Conservation (phyloP, 2,113 vertebrate genomes). For the Shinisaurus crocodilurus region DNA sequence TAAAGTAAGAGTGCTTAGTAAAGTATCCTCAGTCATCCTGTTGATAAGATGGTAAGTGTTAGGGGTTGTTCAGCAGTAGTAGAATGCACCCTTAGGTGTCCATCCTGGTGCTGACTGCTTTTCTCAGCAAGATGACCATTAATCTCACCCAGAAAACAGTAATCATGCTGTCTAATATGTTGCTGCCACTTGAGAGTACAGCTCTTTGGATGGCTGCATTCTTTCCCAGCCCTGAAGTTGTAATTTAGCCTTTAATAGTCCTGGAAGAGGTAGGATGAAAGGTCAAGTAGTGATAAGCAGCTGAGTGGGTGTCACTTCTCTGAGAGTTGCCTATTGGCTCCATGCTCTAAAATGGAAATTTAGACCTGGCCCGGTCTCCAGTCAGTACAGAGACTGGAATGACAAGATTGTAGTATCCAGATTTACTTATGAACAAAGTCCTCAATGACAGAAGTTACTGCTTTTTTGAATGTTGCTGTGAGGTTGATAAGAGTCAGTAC, state of each 20-base stretch:
- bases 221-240: not conserved
- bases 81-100: too few relatives aligned
- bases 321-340: not conserved
- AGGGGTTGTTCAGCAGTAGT: not conserved
- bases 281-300: slow-evolving; percentile 16
- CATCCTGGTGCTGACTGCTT: not conserved
- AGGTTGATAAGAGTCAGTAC: not conserved
- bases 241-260: not conserved
- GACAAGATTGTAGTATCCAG: not conserved
- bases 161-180: not conserved
- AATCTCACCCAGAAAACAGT: not conserved
- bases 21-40: not conserved
- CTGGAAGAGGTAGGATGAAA: not conserved
- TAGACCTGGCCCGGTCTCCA: not conserved
- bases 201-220: not conserved
- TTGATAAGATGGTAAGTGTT: not conserved
- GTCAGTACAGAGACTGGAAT: not conserved
- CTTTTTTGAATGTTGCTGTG: not conserved
- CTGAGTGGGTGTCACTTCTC: not conserved
- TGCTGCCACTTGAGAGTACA: not conserved
- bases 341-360: not conserved
- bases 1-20: not conserved
- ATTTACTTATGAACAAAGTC: not conserved
- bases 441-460: not conserved
- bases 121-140: not conserved